phyloP scores from a whole-genome alignment of 92 coral and sea anemone species.

The Meandrina meandrites region DNA sequence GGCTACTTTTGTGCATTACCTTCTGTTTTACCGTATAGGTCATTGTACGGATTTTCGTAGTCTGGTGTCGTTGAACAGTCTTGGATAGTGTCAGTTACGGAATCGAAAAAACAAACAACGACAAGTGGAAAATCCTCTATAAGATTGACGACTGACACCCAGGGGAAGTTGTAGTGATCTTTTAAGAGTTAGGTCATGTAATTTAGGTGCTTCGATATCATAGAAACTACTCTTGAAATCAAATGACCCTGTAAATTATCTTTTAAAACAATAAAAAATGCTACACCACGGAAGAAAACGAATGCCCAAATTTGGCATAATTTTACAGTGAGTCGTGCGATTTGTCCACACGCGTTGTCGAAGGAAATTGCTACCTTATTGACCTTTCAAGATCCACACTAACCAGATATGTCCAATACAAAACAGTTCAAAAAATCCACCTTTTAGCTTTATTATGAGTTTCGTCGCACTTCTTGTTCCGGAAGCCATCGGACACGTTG shows the following conservation, averaged over 20 bases:
- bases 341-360: not conserved
- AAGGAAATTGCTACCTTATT: not conserved
- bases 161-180: not conserved
- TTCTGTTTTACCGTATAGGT: not conserved
- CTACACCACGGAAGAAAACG: not conserved
- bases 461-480: not conserved
- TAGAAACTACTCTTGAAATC: not conserved
- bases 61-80: not conserved
- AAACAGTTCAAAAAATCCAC: no score
- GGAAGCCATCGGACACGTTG: not conserved
- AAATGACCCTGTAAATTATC: not conserved
- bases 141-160: not conserved
- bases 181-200: not conserved
- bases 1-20: no score
- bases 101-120: not conserved
- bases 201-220: not conserved
- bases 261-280: not conserved
- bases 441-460: no score
- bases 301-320: not conserved
- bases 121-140: not conserved
- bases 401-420: not conserved
- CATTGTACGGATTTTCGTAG: not conserved
- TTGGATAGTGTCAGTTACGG: not conserved
- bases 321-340: not conserved
- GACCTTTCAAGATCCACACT: not conserved